A percentile compares a stretch with the other conserved stretches of the same genome.
These are phyloP conservation scores for Meandrusa payeni DNA, from an alignment of 2,888 invertebrate genomes.

Conservation along the genomic window DNA sequence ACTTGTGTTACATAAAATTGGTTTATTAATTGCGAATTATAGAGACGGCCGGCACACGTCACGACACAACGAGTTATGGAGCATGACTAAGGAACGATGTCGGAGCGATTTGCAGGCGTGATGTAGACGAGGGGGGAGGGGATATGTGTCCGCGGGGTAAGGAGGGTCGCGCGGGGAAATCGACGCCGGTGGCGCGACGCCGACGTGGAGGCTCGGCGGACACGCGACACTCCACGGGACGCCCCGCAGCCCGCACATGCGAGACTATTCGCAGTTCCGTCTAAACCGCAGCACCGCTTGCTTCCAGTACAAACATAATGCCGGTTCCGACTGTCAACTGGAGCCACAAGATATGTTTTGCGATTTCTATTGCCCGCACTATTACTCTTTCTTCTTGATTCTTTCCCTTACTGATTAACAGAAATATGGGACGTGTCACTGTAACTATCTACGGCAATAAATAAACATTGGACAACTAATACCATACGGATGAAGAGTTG, in stretches of 20 bases:
- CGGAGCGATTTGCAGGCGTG: slow-evolving; percentile 31
- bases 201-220: slow-evolving; percentile 76
- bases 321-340: no score
- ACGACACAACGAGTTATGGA: slow-evolving; percentile 14
- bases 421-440: no score
- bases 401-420: no score
- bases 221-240: slow-evolving; percentile 69
- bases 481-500: no score
- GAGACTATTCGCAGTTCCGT: no score
- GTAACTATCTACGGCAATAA: no score
- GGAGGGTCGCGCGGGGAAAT: slow-evolving; percentile 30
- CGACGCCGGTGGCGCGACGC: slow-evolving; percentile 64
- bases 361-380: no score
- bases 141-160: slow-evolving; percentile 46
- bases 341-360: no score
- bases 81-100: slow-evolving; percentile 31
- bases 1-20: slow-evolving; percentile 16
- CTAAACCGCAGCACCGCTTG: neutral
- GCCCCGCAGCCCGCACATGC: slow-evolving; percentile 47
- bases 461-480: no score
- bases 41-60: slow-evolving; percentile 22
- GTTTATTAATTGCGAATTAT: slow-evolving; percentile 1
- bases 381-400: no score
- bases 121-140: slow-evolving; percentile 47
- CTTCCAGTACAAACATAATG: neutral